Evolutionary conservation across 1,140 invertebrate species (phyloP).

Genomic region (Danaus plexippus): DNA sequence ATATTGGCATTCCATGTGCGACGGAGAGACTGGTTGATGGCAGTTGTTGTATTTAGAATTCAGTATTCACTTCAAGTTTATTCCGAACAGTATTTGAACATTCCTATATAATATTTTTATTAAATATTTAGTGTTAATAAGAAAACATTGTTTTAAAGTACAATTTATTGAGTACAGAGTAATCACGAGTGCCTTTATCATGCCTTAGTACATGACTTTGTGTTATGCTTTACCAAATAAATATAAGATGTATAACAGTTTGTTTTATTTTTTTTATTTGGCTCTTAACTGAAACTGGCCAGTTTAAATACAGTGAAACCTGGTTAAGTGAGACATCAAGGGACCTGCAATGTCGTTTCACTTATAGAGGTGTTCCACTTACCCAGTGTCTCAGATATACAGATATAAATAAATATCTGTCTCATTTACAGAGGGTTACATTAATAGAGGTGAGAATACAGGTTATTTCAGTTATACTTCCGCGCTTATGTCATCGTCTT

Average conservation of each 20-base stretch:
- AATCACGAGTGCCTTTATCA: slow-evolving; percentile 46
- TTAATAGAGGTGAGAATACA: no score
- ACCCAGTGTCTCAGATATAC: no score
- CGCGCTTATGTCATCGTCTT: no score
- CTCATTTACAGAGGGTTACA: no score
- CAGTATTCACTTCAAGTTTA: slow-evolving; percentile 23
- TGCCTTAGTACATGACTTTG: slow-evolving; percentile 46
- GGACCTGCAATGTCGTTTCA: no score
- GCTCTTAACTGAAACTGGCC: no score
- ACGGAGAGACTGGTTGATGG: slow-evolving; percentile 26
- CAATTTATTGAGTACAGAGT: slow-evolving; percentile 36
- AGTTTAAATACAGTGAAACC: no score
- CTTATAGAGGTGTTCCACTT: no score
- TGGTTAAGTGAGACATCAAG: no score
- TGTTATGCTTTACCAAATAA: slow-evolving; percentile 62
- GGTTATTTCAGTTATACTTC: no score
- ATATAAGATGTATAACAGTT: slow-evolving; percentile 25
- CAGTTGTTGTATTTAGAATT: slow-evolving; percentile 13
- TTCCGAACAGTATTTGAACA: slow-evolving; percentile 37
- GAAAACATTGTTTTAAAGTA: slow-evolving; percentile 24
- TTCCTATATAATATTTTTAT: slow-evolving; percentile 29
- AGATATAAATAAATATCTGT: no score
- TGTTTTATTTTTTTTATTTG: no score
- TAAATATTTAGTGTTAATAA: slow-evolving; percentile 22
- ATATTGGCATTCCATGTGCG: slow-evolving; percentile 28